Conservation (phyloP, 2,113 vertebrate species). For the Brachyhypopomus occidentalis region DNA sequence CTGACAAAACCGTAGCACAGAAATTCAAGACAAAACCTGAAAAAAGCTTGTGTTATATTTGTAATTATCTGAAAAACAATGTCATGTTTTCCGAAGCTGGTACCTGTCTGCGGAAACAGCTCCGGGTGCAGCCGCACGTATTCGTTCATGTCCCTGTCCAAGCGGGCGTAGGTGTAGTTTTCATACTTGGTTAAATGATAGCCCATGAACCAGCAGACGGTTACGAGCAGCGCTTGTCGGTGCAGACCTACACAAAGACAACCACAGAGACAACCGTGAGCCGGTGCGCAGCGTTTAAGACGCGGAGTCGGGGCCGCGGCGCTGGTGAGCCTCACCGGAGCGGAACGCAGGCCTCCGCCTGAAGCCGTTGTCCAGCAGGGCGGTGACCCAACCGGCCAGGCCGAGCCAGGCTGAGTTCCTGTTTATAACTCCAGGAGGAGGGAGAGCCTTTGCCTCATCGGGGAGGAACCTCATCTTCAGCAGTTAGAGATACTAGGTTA, state of each 20-base stretch:
- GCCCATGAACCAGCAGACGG: constrained; percentile 81
- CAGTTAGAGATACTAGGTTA: neutral
- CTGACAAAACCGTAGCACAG: neutral
- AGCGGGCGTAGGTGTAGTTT: constrained; percentile 75
- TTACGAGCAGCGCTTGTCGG: constrained; percentile 78
- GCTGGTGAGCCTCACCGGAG: constrained; percentile 70
- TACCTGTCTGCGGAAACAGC: constrained; percentile 78
- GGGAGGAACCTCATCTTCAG: constrained; percentile 73
- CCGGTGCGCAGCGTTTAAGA: too few species aligned
- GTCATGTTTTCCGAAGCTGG: neutral
- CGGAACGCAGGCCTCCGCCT: constrained; percentile 69
- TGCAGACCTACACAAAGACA: constrained; percentile 80
- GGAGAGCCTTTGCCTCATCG: constrained; percentile 73
- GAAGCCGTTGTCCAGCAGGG: constrained; percentile 73
- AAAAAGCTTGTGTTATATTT: neutral
- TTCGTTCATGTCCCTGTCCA: constrained; percentile 80
- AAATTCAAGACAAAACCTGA: too few species aligned
- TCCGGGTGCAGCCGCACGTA: constrained; percentile 80
- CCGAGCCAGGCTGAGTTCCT: constrained; percentile 71
- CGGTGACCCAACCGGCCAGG: constrained; percentile 64
- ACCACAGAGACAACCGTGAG: too few species aligned
- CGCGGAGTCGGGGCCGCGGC: too few species aligned
- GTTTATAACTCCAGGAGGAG: constrained; percentile 78
- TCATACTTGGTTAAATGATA: constrained; percentile 79
- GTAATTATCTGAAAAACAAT: neutral